Evolutionary conservation across 2,888 invertebrate genomes (phyloP), one percentile per base, ranked within the genome.

Genomic region (Aspidiotus rigidus): DNA sequence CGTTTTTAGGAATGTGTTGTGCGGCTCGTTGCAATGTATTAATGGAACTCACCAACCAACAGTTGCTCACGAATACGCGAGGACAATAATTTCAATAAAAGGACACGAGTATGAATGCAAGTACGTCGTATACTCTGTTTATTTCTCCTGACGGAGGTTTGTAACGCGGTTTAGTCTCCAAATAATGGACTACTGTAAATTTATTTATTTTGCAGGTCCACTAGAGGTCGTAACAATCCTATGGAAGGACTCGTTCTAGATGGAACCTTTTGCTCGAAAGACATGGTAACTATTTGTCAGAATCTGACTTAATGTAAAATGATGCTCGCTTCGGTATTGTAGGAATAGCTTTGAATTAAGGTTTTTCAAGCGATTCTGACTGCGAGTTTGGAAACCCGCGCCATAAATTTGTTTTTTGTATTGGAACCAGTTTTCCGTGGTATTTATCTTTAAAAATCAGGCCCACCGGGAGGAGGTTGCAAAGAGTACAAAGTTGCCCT

Each of bases 31-130:
- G 72, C 98, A 98, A 77, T 98, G 98, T 78, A 90, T 92, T 78
- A 85, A 86, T 71, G 98, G 97, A 11, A 87, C 86, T 78, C 83
- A 87, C 62, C 86, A 88, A 75, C 96, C 96, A 3, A 85, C 89
- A 72, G 82, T 88, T 80, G 89, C 92, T 77, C 86, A 90, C 75
- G 87, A 88, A 73, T 92, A 89, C 78, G 89, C 93, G 8, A 85
- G 88, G 75, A 96, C 95, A 16, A 89, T 91, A 73, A 90, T 96
- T 77, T 89, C 90, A 71, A 90, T 90, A 77, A 90, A 90, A 76
- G 90, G 92, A 57, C 83, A 84, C 72, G 93, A 95, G 78, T 93
- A 89, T 77, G 93, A 95, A 79, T 97, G 96, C 94, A 97, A 96
- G 95, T 95, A 79, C 86, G 90, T 87, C 62, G 1, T 13, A 59